These are phyloP conservation scores for Hesperia comma DNA, from an alignment of 2,888 invertebrate genomes.

Conservation along the genomic window DNA sequence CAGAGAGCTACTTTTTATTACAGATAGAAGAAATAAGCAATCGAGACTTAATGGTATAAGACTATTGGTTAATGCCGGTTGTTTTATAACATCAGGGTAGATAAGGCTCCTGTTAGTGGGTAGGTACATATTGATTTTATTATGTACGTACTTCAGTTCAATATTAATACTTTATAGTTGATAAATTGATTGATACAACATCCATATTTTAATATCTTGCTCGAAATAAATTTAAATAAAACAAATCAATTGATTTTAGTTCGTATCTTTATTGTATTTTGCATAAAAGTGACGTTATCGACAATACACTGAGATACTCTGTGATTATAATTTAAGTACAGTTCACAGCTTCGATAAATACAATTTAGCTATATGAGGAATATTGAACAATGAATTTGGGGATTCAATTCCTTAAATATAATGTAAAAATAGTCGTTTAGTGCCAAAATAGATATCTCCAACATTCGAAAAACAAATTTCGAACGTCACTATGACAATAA, in stretches of 20 bases:
- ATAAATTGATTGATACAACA: too few species aligned
- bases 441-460: constrained; percentile 63
- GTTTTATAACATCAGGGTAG: too few species aligned
- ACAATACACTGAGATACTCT: constrained; percentile 77
- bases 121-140: too few species aligned
- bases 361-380: constrained; percentile 57
- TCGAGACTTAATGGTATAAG: too few species aligned
- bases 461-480: constrained; percentile 36
- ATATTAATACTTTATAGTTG: too few species aligned
- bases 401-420: constrained; percentile 67
- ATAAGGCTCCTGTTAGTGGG: too few species aligned
- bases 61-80: too few species aligned
- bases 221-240: not conserved
- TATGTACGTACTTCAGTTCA: too few species aligned
- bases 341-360: constrained; percentile 78
- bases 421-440: constrained; percentile 58
- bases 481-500: constrained; percentile 34
- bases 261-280: constrained; percentile 70
- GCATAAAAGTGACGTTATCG: constrained; percentile 79
- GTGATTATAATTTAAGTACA: constrained; percentile 79
- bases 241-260: constrained; percentile 12
- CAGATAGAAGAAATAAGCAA: too few species aligned
- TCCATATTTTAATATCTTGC: too few species aligned
- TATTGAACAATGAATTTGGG: constrained; percentile 49
- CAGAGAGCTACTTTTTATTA: too few species aligned